Base-by-base conservation (phyloP, 2,888 invertebrate species). In the Platycnemis pennipes region DNA sequence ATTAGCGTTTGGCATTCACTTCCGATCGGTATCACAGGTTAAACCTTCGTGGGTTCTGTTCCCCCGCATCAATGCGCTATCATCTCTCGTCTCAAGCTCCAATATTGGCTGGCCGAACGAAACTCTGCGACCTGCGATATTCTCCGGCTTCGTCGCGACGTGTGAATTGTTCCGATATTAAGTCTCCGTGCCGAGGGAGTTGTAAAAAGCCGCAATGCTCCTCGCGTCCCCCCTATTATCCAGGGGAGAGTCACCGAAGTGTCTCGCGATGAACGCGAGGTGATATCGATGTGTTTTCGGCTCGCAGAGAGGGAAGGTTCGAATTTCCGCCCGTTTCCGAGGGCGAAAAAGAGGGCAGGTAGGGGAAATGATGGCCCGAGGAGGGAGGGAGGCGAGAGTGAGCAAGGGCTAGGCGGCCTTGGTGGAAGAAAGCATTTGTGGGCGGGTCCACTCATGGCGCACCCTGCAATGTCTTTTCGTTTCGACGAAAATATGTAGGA, bases 391-490 rank as follows among this genome's bases (percentile, higher is more conserved):
- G 77, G 26, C 31, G 77, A 77, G n/a, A 37, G 37, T n/a, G 77
- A 31, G 37, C 13, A 26, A 26, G 44, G 31, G 45, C 45, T 87
- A 56, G 89, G 89, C 89, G 89, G 19, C 89, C 89, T 89, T 89
- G 89, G 56, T 89, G 49, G 53, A 89, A 53, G 89, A 77, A 37
- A 37, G 53, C 89, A 89, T 89, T 49, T 31, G 77, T 77, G 89
- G 89, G 89, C 89, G 88, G 88, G 53, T 16, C 44, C 49, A 31
- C 37, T 31, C 37, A 42, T 42, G 89, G 56, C 89, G 89, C 89
- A 89, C 89, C 89, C 89, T 42, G 53, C 53, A 89, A 89, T 89
- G 89, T 56, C 53, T 89, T 89, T 89, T 89, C 89, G 89, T 89
- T 89, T 42, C 53, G 53, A 53, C 49, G 89, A 89, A 89, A 89